Percentiles rank a stretch among this genome's conserved stretches.
phyloP scores from a whole-genome alignment of 2,113 vertebrate genomes.

The Periophthalmus modestus region DNA sequence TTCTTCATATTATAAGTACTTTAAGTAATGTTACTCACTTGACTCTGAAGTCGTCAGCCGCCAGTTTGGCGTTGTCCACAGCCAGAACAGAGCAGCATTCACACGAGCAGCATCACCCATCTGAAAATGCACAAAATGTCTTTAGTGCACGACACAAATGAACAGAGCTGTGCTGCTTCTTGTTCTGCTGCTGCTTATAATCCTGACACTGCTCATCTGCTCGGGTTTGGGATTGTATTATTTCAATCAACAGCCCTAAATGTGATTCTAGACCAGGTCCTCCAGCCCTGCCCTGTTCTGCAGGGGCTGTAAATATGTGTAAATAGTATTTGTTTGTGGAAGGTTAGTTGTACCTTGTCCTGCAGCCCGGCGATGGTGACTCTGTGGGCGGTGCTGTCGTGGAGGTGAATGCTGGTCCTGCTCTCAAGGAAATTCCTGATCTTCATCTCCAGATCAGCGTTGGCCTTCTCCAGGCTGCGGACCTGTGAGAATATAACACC shows the following conservation, averaged over 20 bases:
- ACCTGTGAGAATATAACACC: background rate
- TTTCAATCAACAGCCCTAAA: background rate
- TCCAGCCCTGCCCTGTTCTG: background rate
- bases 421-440: background rate
- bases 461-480: background rate
- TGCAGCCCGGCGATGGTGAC: background rate
- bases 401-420: background rate
- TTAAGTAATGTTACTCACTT: background rate
- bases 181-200: too few relatives aligned
- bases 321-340: background rate
- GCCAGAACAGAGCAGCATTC: background rate
- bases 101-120: background rate
- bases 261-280: background rate
- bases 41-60: background rate
- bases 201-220: too few relatives aligned
- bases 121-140: background rate
- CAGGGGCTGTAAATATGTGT: background rate
- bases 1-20: background rate
- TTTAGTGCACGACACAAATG: too few relatives aligned
- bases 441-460: constrained; percentile 1
- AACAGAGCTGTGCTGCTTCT: too few relatives aligned
- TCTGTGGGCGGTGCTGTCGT: background rate
- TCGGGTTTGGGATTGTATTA: too few relatives aligned
- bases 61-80: constrained; percentile 6
- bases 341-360: background rate